Conservation (phyloP, 23 tunicate genomes). For the Ciona savignyi region DNA sequence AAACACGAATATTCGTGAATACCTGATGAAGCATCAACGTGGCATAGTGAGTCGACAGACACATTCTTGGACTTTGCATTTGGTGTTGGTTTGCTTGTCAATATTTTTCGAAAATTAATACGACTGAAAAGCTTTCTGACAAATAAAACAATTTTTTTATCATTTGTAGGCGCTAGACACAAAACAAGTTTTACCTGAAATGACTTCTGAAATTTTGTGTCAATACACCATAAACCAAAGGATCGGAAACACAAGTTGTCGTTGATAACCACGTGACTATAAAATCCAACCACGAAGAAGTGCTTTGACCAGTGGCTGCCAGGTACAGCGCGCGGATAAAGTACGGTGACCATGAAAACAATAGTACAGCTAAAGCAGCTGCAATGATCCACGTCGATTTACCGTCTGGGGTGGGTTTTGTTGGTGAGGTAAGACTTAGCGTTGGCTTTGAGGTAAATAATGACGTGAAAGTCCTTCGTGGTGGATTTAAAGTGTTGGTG, state of each 20-base stretch:
- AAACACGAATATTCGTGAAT: too few relatives aligned
- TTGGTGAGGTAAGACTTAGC: neutral
- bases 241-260: conserved; percentile 67
- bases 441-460: conserved; percentile 2
- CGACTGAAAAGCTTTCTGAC: neutral
- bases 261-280: conserved; percentile 62
- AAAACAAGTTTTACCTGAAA: conserved; percentile 52
- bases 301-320: conserved; percentile 19
- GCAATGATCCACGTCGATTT: conserved; percentile 36
- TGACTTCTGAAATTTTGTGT: conserved; percentile 45
- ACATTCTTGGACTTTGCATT: neutral
- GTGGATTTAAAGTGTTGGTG: neutral
- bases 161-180: too few relatives aligned
- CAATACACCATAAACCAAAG: conserved; percentile 55
- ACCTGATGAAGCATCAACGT: neutral
- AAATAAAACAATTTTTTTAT: too few relatives aligned
- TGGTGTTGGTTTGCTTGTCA: neutral
- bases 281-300: conserved; percentile 59
- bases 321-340: conserved; percentile 33
- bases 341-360: conserved; percentile 48
- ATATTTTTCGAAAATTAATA: neutral
- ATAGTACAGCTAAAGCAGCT: conserved; percentile 27
- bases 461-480: neutral
- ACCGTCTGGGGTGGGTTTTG: conserved; percentile 23
- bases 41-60: neutral